Conservation (phyloP, 2,113 vertebrate species). For the Ceyx melanurus region DNA sequence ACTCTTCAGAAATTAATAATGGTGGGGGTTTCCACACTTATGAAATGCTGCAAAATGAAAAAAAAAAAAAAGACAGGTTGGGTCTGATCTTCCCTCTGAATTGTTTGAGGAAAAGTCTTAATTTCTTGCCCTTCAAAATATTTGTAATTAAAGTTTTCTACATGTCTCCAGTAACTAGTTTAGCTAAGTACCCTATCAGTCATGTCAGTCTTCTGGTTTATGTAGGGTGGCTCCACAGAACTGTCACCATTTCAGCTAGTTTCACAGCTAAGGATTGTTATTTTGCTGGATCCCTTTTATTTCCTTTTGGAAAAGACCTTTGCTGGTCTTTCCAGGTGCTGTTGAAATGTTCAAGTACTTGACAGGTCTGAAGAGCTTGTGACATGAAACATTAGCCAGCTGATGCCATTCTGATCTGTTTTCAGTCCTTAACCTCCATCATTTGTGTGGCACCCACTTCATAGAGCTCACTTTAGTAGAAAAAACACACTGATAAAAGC, state of each 20-base stretch:
- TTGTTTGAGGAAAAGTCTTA: neutral
- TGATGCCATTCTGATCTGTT: neutral
- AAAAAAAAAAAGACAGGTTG: neutral
- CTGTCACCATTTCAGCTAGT: neutral
- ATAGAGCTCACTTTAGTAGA: neutral
- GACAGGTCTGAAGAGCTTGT: neutral
- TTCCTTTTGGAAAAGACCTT: neutral
- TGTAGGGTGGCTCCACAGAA: neutral
- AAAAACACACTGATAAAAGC: neutral
- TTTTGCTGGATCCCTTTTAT: neutral
- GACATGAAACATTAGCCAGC: neutral
- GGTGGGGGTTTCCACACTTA: neutral
- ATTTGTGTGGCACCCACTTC: accelerated
- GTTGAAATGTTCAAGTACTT: neutral
- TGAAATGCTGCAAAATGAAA: neutral
- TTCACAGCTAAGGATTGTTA: neutral
- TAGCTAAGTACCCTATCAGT: neutral
- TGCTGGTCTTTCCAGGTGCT: neutral
- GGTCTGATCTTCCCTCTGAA: neutral
- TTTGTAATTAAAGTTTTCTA: neutral
- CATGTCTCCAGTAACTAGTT: neutral
- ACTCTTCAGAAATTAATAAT: neutral
- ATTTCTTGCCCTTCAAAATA: neutral
- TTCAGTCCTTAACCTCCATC: neutral
- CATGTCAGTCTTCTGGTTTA: neutral